These are phyloP conservation scores for Eubasilissa splendida DNA, from an alignment of 2,888 invertebrate species.

Conservation along the genomic window DNA sequence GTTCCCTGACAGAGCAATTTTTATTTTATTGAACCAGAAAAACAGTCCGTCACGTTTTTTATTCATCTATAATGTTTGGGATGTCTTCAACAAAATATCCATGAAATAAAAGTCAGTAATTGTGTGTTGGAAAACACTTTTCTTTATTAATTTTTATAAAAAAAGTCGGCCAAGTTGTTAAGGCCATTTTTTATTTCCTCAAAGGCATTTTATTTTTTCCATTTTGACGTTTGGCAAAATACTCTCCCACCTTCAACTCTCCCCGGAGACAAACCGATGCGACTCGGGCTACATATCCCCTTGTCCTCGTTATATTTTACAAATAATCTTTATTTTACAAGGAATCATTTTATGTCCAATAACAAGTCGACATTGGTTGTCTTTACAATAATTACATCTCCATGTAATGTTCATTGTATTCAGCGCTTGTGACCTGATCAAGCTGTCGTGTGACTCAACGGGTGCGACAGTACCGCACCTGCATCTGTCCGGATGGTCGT, in stretches of 20 bases:
- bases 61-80: too few relatives aligned
- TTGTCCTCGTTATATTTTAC: slow-evolving; percentile 3
- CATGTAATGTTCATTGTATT: slow-evolving; percentile 18
- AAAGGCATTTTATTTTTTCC: slow-evolving; percentile 35
- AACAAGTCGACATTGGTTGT: background rate
- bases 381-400: slow-evolving; percentile 25
- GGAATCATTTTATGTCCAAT: background rate
- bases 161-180: slow-evolving; percentile 54
- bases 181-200: slow-evolving; percentile 42
- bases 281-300: background rate
- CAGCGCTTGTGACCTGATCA: background rate
- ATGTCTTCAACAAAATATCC: too few relatives aligned
- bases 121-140: slow-evolving; percentile 57
- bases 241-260: slow-evolving; percentile 23
- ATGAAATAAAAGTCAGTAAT: slow-evolving; percentile 45
- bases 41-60: too few relatives aligned
- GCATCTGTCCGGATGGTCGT: slow-evolving; percentile 21
- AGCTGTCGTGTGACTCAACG: slow-evolving; percentile 7
- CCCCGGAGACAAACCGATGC: slow-evolving; percentile 6
- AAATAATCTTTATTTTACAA: background rate
- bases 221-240: slow-evolving; percentile 46
- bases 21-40: too few relatives aligned
- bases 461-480: slow-evolving; percentile 5
- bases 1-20: too few relatives aligned
- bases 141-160: slow-evolving; percentile 55